Evolutionary conservation across 1,140 invertebrate genomes (phyloP).

Genomic region (Drosophila guanche): DNA sequence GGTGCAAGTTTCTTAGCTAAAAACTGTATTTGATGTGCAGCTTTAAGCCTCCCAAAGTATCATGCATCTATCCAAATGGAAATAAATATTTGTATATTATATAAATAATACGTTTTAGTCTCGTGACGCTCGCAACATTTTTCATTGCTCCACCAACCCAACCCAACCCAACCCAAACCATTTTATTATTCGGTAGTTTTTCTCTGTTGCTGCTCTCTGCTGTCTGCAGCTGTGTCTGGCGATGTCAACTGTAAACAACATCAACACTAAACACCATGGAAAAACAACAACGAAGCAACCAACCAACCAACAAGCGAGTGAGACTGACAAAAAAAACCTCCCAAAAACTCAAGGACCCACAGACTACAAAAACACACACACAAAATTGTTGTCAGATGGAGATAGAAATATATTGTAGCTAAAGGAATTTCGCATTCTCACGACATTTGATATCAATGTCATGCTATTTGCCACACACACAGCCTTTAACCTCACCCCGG

Average conservation of each 20-base stretch:
- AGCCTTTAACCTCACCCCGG: too few species aligned
- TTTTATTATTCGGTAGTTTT: slow-evolving; percentile 19
- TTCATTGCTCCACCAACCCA: background rate
- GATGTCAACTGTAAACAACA: slow-evolving; percentile 80
- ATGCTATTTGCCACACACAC: slow-evolving; percentile 61
- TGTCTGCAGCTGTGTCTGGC: slow-evolving; percentile 79
- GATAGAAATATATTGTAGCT: slow-evolving; percentile 14
- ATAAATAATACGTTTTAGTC: too few species aligned
- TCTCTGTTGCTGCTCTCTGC: slow-evolving; percentile 16
- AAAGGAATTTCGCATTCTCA: slow-evolving; percentile 60
- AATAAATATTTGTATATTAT: too few species aligned
- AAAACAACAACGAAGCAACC: slow-evolving; percentile 32
- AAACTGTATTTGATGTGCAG: too few species aligned
- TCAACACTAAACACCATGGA: slow-evolving; percentile 42
- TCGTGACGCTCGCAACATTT: background rate
- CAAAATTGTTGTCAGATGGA: slow-evolving; percentile 23
- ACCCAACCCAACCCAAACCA: slow-evolving; percentile 1
- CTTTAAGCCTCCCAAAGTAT: too few species aligned
- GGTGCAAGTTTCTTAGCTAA: too few species aligned
- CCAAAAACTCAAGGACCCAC: slow-evolving; percentile 34
- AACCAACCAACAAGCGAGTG: background rate
- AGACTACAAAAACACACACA: slow-evolving; percentile 30
- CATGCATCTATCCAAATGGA: too few species aligned
- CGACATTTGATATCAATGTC: slow-evolving; percentile 81
- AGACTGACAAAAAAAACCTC: too few species aligned